phyloP scores from a whole-genome alignment of 2,797 vertebrate genomes.

The Pipistrellus pygmaeus region DNA sequence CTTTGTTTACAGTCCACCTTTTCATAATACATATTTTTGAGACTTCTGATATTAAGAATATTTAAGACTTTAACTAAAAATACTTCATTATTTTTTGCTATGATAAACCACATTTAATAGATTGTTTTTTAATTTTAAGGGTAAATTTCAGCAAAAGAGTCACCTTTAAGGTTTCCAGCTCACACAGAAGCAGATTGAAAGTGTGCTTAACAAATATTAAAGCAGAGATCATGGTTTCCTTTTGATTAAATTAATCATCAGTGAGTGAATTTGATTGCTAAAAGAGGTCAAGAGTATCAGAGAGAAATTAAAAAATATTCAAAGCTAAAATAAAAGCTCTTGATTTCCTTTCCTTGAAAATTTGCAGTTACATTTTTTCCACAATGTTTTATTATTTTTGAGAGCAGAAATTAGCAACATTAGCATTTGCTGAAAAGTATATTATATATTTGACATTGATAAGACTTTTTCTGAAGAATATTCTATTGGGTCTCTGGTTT shows the following conservation, averaged over 20 bases:
- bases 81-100: conserved; percentile 48
- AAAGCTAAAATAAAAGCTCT: conserved; percentile 65
- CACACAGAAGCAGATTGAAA: conserved; percentile 41
- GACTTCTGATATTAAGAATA: conserved; percentile 14
- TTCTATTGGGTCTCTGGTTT: not conserved
- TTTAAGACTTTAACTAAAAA: conserved; percentile 64
- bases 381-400: not conserved
- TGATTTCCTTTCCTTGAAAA: not conserved
- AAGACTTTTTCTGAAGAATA: not conserved
- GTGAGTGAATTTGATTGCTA: conserved; percentile 40
- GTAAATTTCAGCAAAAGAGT: conserved; percentile 61
- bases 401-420: conserved; percentile 39
- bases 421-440: not conserved
- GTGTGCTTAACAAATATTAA: conserved; percentile 36
- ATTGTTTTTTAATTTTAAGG: conserved; percentile 34
- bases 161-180: conserved; percentile 47
- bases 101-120: conserved; percentile 9
- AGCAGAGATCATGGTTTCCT: conserved; percentile 30
- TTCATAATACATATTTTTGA: not conserved
- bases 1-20: conserved; percentile 46
- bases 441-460: not conserved
- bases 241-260: conserved; percentile 66
- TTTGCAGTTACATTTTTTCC: not conserved
- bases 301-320: conserved; percentile 58
- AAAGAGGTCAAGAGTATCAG: conserved; percentile 63